Conservation (phyloP, 2,797 vertebrate genomes). For the Chromis chromis region DNA sequence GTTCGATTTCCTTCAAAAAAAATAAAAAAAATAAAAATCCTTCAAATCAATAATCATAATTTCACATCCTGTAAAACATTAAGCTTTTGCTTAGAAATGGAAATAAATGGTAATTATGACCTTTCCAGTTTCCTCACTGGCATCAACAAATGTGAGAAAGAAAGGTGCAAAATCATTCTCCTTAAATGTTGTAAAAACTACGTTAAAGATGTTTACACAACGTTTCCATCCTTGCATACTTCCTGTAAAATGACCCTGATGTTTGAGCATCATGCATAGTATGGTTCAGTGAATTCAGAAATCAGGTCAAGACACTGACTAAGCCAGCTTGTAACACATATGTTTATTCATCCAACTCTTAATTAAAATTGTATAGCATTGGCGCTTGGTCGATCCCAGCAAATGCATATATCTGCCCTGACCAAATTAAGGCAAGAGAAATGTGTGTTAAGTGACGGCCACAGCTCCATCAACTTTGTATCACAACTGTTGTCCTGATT, state of each 20-base stretch:
- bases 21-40: background rate
- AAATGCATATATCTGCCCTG: background rate
- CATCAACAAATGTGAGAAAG: background rate
- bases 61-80: background rate
- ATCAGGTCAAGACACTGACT: constrained; percentile 14
- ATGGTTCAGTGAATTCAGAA: background rate
- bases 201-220: background rate
- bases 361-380: background rate
- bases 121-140: background rate
- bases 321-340: background rate
- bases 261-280: background rate
- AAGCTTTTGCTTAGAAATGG: background rate
- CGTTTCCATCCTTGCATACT: background rate
- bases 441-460: background rate
- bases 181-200: background rate
- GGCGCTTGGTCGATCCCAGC: background rate
- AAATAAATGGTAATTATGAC: background rate
- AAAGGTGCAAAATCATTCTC: constrained; percentile 1
- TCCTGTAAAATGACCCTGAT: background rate
- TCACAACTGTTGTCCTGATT: no score
- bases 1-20: background rate
- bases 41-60: background rate
- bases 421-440: background rate
- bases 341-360: background rate
- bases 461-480: background rate